These are phyloP conservation scores for Chrysogorgia sp. DNA, from an alignment of 92 coral and sea anemone species.

Conservation along the genomic window DNA sequence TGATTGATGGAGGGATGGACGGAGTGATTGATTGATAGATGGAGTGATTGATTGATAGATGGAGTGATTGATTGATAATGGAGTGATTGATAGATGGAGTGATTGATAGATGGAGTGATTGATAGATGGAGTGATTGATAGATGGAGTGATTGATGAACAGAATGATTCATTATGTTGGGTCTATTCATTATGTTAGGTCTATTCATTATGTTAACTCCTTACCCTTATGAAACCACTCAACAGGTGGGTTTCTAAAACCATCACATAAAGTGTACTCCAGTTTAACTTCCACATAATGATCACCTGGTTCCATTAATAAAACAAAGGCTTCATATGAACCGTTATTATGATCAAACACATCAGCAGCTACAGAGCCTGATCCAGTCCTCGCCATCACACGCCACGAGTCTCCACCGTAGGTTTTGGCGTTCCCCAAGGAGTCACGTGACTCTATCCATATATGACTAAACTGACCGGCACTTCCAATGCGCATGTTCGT, in stretches of 20 bases:
- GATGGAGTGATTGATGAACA: too few relatives aligned
- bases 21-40: too few relatives aligned
- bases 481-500: constrained; percentile 50
- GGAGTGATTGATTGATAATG: too few relatives aligned
- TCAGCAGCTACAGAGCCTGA: constrained; percentile 69
- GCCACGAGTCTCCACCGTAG: constrained; percentile 80
- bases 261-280: constrained; percentile 75
- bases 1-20: too few relatives aligned
- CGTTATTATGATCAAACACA: constrained; percentile 72
- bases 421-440: constrained; percentile 39
- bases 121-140: too few relatives aligned
- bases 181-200: too few relatives aligned
- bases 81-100: too few relatives aligned
- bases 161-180: too few relatives aligned
- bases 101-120: too few relatives aligned
- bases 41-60: too few relatives aligned
- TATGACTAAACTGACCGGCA: constrained; percentile 71
- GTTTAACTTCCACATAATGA: constrained; percentile 51
- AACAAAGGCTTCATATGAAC: constrained; percentile 73
- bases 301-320: constrained; percentile 70
- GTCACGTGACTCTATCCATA: constrained; percentile 69
- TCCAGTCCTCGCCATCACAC: constrained; percentile 57
- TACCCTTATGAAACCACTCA: constrained; percentile 71
- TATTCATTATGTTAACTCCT: background rate
- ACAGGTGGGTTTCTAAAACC: constrained; percentile 77